These are phyloP conservation scores for Tokudaia muenninki DNA, from an alignment of 2,797 vertebrate genomes.

Conservation along the genomic window DNA sequence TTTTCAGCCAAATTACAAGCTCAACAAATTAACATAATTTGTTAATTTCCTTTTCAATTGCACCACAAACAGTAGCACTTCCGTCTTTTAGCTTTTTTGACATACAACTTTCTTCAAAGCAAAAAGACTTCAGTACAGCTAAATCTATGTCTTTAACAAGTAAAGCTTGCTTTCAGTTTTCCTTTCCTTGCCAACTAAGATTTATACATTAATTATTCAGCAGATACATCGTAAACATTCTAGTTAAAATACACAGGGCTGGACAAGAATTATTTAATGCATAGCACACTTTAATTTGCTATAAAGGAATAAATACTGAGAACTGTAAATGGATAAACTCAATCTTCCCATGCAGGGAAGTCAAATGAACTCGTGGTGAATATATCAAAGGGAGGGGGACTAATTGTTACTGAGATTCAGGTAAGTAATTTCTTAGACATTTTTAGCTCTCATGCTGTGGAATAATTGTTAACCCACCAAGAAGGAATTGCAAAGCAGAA, in stretches of 20 bases:
- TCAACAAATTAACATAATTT: slow-evolving; percentile 51
- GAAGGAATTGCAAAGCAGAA: slow-evolving; percentile 72
- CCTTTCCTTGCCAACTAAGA: slow-evolving; percentile 51
- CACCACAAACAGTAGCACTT: slow-evolving; percentile 36
- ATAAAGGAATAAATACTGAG: slow-evolving; percentile 46
- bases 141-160: slow-evolving; percentile 65
- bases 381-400: slow-evolving; percentile 57
- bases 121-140: slow-evolving; percentile 59
- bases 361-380: slow-evolving; percentile 64
- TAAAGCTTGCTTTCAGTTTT: slow-evolving; percentile 49
- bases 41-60: slow-evolving; percentile 67
- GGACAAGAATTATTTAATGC: slow-evolving; percentile 50
- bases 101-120: slow-evolving; percentile 57
- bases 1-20: slow-evolving; percentile 71
- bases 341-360: slow-evolving; percentile 48
- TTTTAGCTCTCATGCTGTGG: slow-evolving; percentile 68
- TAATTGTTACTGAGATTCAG: slow-evolving; percentile 69
- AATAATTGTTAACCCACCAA: slow-evolving; percentile 75
- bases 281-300: slow-evolving; percentile 60
- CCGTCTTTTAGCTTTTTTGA: slow-evolving; percentile 55
- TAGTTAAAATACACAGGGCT: slow-evolving; percentile 66
- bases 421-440: slow-evolving; percentile 76
- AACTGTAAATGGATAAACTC: slow-evolving; percentile 57
- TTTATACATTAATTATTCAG: slow-evolving; percentile 72
- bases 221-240: slow-evolving; percentile 58